Evolutionary conservation across 2,797 vertebrate genomes (phyloP).

Genomic region (Natrix natrix): DNA sequence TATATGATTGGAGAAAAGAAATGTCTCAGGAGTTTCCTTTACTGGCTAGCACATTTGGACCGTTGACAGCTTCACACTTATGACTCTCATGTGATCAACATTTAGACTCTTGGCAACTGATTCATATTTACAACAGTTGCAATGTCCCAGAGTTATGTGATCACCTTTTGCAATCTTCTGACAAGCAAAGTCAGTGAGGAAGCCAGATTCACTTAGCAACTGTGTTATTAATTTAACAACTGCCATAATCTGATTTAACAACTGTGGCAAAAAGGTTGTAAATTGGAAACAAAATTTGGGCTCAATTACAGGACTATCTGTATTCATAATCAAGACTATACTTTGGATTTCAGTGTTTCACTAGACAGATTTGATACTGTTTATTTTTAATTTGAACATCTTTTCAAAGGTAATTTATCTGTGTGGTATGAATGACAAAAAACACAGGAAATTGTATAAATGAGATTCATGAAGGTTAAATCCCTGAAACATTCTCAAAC

Average conservation of each 20-base stretch:
- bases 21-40: not conserved
- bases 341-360: conserved; percentile 42
- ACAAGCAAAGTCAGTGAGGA: not conserved
- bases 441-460: conserved; percentile 48
- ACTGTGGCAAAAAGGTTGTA: not conserved
- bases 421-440: conserved; percentile 55
- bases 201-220: not conserved
- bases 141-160: not conserved
- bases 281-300: conserved; percentile 28
- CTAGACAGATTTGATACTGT: conserved; percentile 39
- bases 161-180: not conserved
- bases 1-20: not conserved
- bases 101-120: not conserved
- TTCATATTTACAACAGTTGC: not conserved
- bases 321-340: conserved; percentile 31
- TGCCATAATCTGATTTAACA: not conserved
- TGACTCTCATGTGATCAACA: not conserved
- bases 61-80: not conserved
- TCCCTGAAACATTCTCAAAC: conserved; percentile 50
- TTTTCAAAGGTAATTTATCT: conserved; percentile 44
- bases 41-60: not conserved
- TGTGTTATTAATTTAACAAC: not conserved
- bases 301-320: not conserved
- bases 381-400: conserved; percentile 59
- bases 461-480: conserved; percentile 56